Conservation (phyloP, 2,113 vertebrate genomes). For the Gallinago jamesoni region DNA sequence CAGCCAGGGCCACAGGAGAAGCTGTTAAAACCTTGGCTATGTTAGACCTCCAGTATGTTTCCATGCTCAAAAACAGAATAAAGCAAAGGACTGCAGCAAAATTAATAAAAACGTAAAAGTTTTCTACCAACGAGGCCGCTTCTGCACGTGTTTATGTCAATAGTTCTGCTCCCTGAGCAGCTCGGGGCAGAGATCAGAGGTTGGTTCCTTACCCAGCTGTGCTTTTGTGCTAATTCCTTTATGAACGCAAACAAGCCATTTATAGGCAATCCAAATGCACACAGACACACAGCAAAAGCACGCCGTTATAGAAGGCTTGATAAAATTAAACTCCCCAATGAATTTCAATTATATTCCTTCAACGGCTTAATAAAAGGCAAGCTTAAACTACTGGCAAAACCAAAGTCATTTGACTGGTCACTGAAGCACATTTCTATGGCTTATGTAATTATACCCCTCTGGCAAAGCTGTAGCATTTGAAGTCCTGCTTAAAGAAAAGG, state of each 20-base stretch:
- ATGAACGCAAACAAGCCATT: not conserved
- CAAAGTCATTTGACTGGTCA: conserved; percentile 36
- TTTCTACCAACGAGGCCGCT: not conserved
- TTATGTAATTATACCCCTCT: not conserved
- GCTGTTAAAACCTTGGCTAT: not conserved
- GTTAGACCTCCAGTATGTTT: not conserved
- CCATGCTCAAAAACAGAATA: not conserved
- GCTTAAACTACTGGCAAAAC: conserved; percentile 21
- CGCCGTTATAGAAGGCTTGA: not conserved
- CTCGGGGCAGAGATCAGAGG: not conserved
- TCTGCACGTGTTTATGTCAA: not conserved
- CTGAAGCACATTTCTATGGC: not conserved
- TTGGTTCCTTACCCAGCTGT: not conserved
- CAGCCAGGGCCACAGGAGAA: not conserved
- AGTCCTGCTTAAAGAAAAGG: not conserved
- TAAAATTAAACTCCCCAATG: conserved; percentile 38
- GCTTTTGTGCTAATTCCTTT: not conserved
- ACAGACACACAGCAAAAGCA: not conserved
- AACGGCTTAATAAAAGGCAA: conserved; percentile 7
- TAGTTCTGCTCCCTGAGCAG: not conserved
- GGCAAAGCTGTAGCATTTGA: conserved; percentile 17
- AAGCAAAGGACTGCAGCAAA: not conserved
- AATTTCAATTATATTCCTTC: conserved; percentile 42
- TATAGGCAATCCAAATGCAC: not conserved
- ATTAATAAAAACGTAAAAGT: not conserved